phyloP scores from a whole-genome alignment of 2,888 invertebrate genomes.

The Melanophora roralis region DNA sequence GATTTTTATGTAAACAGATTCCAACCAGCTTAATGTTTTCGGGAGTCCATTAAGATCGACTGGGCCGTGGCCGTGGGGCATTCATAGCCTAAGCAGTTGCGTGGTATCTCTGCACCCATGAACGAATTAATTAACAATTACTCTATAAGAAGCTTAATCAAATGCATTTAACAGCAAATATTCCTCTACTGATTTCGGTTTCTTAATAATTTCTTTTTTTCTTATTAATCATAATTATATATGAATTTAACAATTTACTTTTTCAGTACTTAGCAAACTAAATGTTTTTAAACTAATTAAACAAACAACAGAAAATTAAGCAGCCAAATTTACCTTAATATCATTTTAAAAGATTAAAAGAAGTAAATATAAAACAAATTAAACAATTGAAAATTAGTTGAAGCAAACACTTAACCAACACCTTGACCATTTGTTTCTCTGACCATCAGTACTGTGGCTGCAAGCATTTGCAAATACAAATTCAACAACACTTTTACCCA shows the following conservation, averaged over 20 bases:
- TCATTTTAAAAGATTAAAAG: neutral
- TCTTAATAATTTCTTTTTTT: too few relatives aligned
- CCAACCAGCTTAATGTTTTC: too few relatives aligned
- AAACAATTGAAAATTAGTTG: slow-evolving; percentile 49
- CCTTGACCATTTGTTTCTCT: slow-evolving; percentile 52
- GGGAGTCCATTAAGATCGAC: too few relatives aligned
- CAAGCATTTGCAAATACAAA: neutral
- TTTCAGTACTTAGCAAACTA: too few relatives aligned
- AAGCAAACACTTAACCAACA: slow-evolving; percentile 29
- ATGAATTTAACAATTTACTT: neutral
- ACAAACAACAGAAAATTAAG: neutral
- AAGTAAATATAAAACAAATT: neutral
- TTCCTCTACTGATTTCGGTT: too few relatives aligned
- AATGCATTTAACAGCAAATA: too few relatives aligned
- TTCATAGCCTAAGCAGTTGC: too few relatives aligned
- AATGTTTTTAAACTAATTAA: neutral
- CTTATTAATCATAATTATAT: slow-evolving; percentile 27
- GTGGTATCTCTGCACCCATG: too few relatives aligned
- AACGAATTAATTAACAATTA: too few relatives aligned
- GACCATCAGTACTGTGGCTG: slow-evolving; percentile 37
- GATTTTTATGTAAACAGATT: too few relatives aligned
- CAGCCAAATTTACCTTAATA: neutral
- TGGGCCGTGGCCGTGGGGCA: too few relatives aligned
- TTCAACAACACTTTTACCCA: neutral
- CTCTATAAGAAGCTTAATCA: too few relatives aligned